Percentiles rank a stretch among this genome's conserved stretches.
phyloP scores from a whole-genome alignment of 2,888 invertebrate genomes.

The Acronicta psi region DNA sequence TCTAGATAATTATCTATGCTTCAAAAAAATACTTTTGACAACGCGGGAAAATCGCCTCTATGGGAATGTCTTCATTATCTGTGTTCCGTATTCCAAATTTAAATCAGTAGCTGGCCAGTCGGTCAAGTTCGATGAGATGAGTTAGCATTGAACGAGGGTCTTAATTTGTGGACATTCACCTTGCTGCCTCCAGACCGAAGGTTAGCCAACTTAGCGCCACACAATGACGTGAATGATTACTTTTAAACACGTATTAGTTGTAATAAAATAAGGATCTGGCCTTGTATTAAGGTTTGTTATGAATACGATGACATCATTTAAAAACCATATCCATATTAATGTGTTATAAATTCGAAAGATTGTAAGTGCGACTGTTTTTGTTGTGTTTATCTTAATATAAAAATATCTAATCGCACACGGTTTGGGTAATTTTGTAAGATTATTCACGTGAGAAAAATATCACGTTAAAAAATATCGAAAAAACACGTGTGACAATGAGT shows the following conservation, averaged over 20 bases:
- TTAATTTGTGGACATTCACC: constrained; percentile 50
- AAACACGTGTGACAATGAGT: constrained; percentile 37
- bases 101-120: constrained; percentile 34
- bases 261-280: constrained; percentile 40
- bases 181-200: constrained; percentile 40
- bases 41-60: too few relatives aligned
- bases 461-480: constrained; percentile 25
- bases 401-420: too few relatives aligned
- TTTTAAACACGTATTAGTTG: constrained; percentile 31
- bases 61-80: constrained; percentile 3
- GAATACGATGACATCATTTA: constrained; percentile 26
- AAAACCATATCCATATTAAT: constrained; percentile 5
- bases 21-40: too few relatives aligned
- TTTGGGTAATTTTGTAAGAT: too few relatives aligned
- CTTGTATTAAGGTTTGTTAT: constrained; percentile 37
- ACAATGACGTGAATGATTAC: constrained; percentile 32
- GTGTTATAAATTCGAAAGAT: neutral
- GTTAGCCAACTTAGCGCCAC: constrained; percentile 39
- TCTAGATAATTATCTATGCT: too few relatives aligned
- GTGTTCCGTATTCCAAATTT: constrained; percentile 32
- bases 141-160: constrained; percentile 40
- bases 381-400: neutral
- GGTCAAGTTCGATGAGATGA: constrained; percentile 47
- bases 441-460: constrained; percentile 28
- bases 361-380: too few relatives aligned